phyloP scores from a whole-genome alignment of 1,140 invertebrate genomes.

The Monochamus saltuarius region DNA sequence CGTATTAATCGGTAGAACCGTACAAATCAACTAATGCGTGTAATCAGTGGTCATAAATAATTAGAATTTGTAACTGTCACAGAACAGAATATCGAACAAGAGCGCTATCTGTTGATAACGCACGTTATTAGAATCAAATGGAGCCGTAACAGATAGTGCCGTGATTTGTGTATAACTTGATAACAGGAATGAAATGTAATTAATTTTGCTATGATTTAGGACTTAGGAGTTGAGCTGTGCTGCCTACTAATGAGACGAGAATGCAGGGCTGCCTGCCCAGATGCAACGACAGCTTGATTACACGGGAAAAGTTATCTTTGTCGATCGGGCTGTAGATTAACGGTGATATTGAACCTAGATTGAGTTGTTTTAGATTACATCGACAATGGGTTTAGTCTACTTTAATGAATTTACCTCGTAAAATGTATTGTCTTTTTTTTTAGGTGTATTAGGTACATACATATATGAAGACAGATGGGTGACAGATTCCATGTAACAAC shows the following conservation, averaged over 20 bases:
- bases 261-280: slow-evolving; percentile 17
- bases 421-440: no score
- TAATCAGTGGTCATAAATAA: slow-evolving; percentile 33
- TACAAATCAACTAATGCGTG: slow-evolving; percentile 9
- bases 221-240: slow-evolving; percentile 26
- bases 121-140: slow-evolving; percentile 44
- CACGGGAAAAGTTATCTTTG: slow-evolving; percentile 31
- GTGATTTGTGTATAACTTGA: slow-evolving; percentile 48
- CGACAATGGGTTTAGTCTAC: no score
- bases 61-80: slow-evolving; percentile 35
- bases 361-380: slow-evolving; percentile 12
- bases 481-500: no score
- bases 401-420: no score
- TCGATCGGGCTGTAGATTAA: slow-evolving; percentile 28
- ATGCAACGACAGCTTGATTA: slow-evolving; percentile 24
- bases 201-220: slow-evolving; percentile 43
- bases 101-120: slow-evolving; percentile 17
- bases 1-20: no score
- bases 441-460: no score
- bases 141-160: slow-evolving; percentile 37
- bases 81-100: slow-evolving; percentile 13
- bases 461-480: no score
- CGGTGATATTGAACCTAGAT: slow-evolving; percentile 23
- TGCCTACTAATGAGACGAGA: slow-evolving; percentile 38
- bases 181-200: slow-evolving; percentile 45